phyloP scores from a whole-genome alignment of 2,888 invertebrate species.

The Aricia artaxerxes region DNA sequence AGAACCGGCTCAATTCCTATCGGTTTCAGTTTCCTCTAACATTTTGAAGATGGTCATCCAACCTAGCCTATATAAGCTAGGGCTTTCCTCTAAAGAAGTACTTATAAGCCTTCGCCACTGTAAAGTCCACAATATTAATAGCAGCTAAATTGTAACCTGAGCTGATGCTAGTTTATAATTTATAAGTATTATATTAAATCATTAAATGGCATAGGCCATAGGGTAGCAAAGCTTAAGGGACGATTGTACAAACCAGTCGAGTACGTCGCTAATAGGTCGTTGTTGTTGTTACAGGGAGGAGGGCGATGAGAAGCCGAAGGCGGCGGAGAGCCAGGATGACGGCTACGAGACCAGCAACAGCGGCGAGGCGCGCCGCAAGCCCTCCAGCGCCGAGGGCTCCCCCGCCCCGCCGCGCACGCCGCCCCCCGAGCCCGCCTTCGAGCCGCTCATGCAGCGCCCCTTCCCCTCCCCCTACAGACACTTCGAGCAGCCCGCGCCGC shows the following conservation, averaged over 20 bases:
- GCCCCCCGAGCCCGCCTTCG: slow-evolving; percentile 57
- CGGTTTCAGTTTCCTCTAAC: background rate
- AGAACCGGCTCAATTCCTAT: background rate
- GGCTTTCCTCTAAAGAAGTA: background rate
- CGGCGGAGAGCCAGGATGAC: slow-evolving; percentile 90
- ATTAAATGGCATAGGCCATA: too few species aligned
- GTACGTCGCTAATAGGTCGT: background rate
- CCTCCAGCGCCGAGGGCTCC: slow-evolving; percentile 50
- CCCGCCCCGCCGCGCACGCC: slow-evolving; percentile 53
- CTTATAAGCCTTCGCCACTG: too few species aligned
- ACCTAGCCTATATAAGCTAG: background rate
- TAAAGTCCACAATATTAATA: too few species aligned
- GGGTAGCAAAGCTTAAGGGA: too few species aligned
- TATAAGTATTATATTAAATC: too few species aligned
- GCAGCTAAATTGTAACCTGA: too few species aligned
- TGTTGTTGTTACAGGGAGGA: slow-evolving; percentile 63
- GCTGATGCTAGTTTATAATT: too few species aligned
- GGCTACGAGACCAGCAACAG: slow-evolving; percentile 93
- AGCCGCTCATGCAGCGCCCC: slow-evolving; percentile 47
- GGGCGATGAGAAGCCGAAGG: slow-evolving; percentile 76
- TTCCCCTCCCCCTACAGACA: slow-evolving; percentile 51
- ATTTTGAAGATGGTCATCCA: too few species aligned
- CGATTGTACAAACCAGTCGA: too few species aligned
- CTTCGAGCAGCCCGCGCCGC: slow-evolving; percentile 49
- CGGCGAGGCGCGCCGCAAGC: slow-evolving; percentile 77